Evolutionary conservation across 2,888 invertebrate species (phyloP), one percentile per base, ranked within the genome.

Genomic region (Panopea generosa): DNA sequence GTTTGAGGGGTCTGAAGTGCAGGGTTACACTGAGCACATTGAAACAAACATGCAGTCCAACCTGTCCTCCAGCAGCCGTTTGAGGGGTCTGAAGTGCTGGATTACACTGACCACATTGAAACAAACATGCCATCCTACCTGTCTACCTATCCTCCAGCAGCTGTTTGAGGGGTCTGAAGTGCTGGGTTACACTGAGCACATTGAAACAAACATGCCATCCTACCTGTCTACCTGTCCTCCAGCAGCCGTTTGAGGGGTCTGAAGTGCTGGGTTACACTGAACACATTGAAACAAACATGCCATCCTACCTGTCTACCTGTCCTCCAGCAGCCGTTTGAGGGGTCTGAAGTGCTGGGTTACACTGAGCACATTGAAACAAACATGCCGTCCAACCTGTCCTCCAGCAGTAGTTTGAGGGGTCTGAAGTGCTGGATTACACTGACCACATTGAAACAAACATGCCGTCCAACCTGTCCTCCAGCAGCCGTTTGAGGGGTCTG

Each of bases 101-200:
- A 87, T 87, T 33, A 93, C 84, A 77, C 90, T 93, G 27, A 93
- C 75, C 2, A 82, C 85, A 6, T 78, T 29, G 1, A 55, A n/a
- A n/a, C n/a, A n/a, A n/a, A n/a, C n/a, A n/a, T n/a, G n/a, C n/a
- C 6, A 16, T 18, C 47, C 16, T 20, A 91, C 92, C 79, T 84
- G 68, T 94, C 94, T n/a, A n/a, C n/a, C n/a, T n/a, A n/a, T n/a
- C n/a, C 0, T 94, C 93, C 22, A 97, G 93, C 3, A 97, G 93
- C 49, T 94, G 94, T 0, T 93, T 93, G 38, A 95, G 89, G 27
- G 91, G 89, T 60, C 90, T 90, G 82, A 93, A 92, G 67, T 91
- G 86, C 59, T 88, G 88, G 18, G 87, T 86, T 33, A 93, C 84
- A 77, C 90, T 92, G 33, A 93, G 75, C 3, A 81, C 84, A 4